These are phyloP conservation scores for Istiophorus platypterus DNA, from an alignment of 2,113 vertebrate species.

Conservation along the genomic window DNA sequence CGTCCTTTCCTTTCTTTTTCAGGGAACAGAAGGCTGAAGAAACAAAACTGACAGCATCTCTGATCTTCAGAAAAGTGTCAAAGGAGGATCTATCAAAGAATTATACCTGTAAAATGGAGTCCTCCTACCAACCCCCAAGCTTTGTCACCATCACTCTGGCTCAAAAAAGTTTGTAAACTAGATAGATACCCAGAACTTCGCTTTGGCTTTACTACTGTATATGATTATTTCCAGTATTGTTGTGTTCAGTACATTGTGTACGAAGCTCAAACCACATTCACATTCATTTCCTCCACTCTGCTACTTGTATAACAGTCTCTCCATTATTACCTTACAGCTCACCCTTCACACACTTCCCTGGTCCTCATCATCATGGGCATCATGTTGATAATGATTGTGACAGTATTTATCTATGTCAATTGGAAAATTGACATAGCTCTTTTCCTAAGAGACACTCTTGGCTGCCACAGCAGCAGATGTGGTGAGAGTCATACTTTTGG, in stretches of 20 bases:
- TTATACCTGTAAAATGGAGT: slow-evolving; percentile 38
- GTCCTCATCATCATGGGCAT: neutral
- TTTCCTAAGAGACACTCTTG: slow-evolving; percentile 67
- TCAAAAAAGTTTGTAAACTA: neutral
- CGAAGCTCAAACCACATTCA: too few relatives aligned
- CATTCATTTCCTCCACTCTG: too few relatives aligned
- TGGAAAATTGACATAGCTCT: slow-evolving; percentile 69
- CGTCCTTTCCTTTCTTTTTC: neutral
- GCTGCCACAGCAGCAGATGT: slow-evolving; percentile 34
- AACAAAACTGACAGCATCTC: neutral
- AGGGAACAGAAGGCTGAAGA: accelerated
- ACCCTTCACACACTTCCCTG: neutral
- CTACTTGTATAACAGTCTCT: too few relatives aligned
- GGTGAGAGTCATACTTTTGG: slow-evolving; percentile 54
- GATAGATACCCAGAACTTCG: neutral
- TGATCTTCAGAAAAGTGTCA: slow-evolving; percentile 27
- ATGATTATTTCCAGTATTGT: neutral
- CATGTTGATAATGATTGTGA: slow-evolving; percentile 4
- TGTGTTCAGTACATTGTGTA: neutral
- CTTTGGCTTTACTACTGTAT: neutral
- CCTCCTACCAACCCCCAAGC: accelerated
- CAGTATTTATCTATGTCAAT: slow-evolving; percentile 52
- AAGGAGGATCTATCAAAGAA: slow-evolving; percentile 32
- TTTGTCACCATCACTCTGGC: slow-evolving; percentile 19
- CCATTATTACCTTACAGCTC: slow-evolving; percentile 42